phyloP scores from a whole-genome alignment of 2,113 vertebrate genomes.

The Brachypteracias leptosomus region DNA sequence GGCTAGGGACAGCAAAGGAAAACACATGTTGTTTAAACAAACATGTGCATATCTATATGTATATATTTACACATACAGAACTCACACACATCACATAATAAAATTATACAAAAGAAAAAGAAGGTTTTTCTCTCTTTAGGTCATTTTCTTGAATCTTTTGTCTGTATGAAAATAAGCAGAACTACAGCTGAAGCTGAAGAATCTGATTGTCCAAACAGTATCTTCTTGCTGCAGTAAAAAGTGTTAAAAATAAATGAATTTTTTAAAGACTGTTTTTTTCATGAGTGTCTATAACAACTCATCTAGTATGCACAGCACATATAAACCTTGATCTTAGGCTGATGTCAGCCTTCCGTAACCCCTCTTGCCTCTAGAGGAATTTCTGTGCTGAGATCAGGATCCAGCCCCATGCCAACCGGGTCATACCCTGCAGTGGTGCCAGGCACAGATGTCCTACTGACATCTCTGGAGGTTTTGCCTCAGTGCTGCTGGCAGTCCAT shows the following conservation, averaged over 20 bases:
- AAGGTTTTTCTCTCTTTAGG: not conserved
- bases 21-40: not conserved
- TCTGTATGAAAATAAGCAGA: not conserved
- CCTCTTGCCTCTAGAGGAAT: constrained; percentile 1
- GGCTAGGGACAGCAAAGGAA: not conserved
- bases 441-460: not conserved
- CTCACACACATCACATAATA: not conserved
- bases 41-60: not conserved
- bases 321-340: not conserved
- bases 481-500: not conserved
- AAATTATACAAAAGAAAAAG: not conserved
- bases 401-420: not conserved
- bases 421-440: not conserved
- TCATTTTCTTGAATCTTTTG: not conserved
- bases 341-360: not conserved
- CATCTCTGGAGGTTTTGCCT: not conserved
- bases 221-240: not conserved
- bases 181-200: not conserved
- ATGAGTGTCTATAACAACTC: not conserved
- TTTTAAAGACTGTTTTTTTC: not conserved
- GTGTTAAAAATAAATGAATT: not conserved
- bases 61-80: not conserved
- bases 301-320: constrained; percentile 50
- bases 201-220: not conserved
- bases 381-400: not conserved